phyloP scores from a whole-genome alignment of 1,140 invertebrate species.

The Zaprionus tsacasi region DNA sequence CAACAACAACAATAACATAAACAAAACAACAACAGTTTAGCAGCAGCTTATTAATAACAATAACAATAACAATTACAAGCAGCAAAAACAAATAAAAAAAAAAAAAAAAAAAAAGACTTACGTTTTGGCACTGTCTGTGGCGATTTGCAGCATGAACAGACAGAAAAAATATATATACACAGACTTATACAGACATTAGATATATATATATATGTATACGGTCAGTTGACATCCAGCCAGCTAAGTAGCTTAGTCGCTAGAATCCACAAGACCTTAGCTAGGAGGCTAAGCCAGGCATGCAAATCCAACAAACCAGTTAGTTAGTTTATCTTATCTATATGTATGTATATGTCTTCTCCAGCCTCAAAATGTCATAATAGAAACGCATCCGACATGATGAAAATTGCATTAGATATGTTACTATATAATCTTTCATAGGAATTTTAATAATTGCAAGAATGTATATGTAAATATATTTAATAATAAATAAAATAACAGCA shows the following conservation, averaged over 20 bases:
- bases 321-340: not conserved
- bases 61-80: constrained; percentile 32
- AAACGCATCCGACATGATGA: no score
- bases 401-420: no score
- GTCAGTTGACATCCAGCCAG: not conserved
- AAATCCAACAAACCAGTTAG: constrained; percentile 1
- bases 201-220: not conserved
- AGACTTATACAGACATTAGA: not conserved
- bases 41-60: constrained; percentile 49
- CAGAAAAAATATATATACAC: not conserved
- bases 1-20: constrained; percentile 40
- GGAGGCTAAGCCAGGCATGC: not conserved
- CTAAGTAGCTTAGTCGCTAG: constrained; percentile 1
- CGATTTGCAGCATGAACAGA: not conserved
- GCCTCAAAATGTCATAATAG: no score
- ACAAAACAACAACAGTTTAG: constrained; percentile 57
- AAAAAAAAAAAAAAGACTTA: constrained; percentile 10
- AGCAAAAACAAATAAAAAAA: constrained; percentile 40
- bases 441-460: no score
- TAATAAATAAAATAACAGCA: no score
- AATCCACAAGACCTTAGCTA: not conserved
- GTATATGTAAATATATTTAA: no score
- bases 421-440: no score
- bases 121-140: not conserved
- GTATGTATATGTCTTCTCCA: no score